These are phyloP conservation scores for Syngnathus scovelli DNA, from an alignment of 2,113 vertebrate genomes.

Conservation along the genomic window DNA sequence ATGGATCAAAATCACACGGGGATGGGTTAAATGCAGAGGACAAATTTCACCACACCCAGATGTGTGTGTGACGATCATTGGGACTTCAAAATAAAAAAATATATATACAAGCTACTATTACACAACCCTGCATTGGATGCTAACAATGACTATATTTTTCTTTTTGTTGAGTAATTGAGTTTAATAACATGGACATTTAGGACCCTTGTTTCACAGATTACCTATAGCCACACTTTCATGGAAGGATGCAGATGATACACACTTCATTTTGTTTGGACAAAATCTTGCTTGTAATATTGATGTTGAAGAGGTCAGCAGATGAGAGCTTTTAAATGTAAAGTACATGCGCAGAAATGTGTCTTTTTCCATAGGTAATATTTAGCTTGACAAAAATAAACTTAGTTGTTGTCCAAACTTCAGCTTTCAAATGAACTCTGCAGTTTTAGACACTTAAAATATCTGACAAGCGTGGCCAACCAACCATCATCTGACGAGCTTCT, in stretches of 20 bases:
- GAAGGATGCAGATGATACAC: slow-evolving; percentile 14
- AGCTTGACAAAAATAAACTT: not conserved
- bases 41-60: too few relatives aligned
- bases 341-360: not conserved
- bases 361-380: not conserved
- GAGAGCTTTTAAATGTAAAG: not conserved
- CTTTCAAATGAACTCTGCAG: not conserved
- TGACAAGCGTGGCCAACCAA: not conserved
- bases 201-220: not conserved
- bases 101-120: slow-evolving; percentile 26
- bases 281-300: not conserved
- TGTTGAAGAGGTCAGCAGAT: not conserved
- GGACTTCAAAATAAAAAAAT: too few relatives aligned
- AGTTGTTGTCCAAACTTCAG: not conserved
- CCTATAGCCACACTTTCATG: not conserved
- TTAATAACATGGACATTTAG: not conserved
- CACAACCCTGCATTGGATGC: slow-evolving; percentile 12
- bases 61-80: too few relatives aligned
- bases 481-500: not conserved
- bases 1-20: too few relatives aligned
- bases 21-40: too few relatives aligned
- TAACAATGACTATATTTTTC: not conserved
- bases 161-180: too few relatives aligned
- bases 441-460: not conserved
- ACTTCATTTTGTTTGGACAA: not conserved